Base-by-base conservation (phyloP, 1,140 invertebrate species). In the Trichonephila clavipes region DNA sequence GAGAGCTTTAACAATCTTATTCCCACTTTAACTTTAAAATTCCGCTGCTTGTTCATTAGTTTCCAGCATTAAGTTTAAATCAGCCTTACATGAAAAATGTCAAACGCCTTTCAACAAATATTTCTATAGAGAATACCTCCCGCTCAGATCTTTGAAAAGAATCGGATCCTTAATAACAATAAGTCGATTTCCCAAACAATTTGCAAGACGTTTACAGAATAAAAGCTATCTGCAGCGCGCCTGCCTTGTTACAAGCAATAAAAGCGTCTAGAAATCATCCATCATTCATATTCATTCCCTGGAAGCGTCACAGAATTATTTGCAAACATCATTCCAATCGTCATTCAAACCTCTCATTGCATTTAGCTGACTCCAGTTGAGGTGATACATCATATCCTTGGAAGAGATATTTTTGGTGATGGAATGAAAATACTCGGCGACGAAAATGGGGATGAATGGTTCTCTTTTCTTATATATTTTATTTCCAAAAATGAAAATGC, bases 401-500 rank as follows among this genome's bases (percentile, higher is more conserved):
- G 82, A 85, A 58, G 82, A 59, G 44, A 85, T 85, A 59, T 28
- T 58, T 85, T 85, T n/a, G 58, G 58, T 8, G 44, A 44, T 40
- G 34, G 81, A 82, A 82, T 19, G 19, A 59, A 85, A 85, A 51
- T 85, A 85, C 58, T 85, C n/a, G 44, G 82, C 82, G 58, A 85
- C 82, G 51, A 59, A 59, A 85, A 85, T 77, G 72, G 72, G 69
- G 18, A 77, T 77, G 72, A 77, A 77, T 77, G 34, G 28, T 19
- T 28, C 28, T 77, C 28, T 85, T 85, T 85, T 85, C 51, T 51
- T 58, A 4, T 85, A 59, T 58, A 85, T 85, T 85, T 85, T 85
- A 85, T 58, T 85, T 58, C 19, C 82, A 85, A 85, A 85, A 85
- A 85, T 85, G 82, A 85, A 51, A 59, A 58, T 58, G 82, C 82